Evolutionary conservation across 2,888 invertebrate species (phyloP), one percentile per base, ranked within the genome.

Genomic region (Argyra leucocephala): DNA sequence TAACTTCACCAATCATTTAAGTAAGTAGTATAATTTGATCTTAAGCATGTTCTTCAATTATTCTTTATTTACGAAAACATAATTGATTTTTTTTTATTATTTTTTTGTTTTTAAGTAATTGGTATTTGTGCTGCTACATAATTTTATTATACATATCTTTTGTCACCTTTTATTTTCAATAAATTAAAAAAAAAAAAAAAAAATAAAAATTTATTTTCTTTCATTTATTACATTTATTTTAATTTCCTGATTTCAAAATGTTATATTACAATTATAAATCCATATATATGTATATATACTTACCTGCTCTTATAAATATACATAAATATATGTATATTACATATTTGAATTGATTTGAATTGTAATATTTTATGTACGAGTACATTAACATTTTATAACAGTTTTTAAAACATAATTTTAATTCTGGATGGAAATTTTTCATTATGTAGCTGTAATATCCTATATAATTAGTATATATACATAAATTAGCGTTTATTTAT

Each of bases 381-480:
- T 48, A 48, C 48, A 48, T 48, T 48, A 15, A 48, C 48, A 48
- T 48, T 48, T 48, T 48, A 48, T 48, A 48, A 48, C 48, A 48
- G 48, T 48, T 48, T 48, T 48, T 48, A n/a, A n/a, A n/a, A n/a
- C n/a, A n/a, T n/a, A n/a, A n/a, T n/a, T n/a, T n/a, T n/a, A n/a
- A n/a, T n/a, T n/a, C n/a, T n/a, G n/a, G n/a, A n/a, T n/a, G n/a
- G n/a, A n/a, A n/a, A n/a, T n/a, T n/a, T n/a, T n/a, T n/a, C n/a
- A n/a, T n/a, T 31, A 31, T 48, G 48, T 48, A 48, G 18, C 12
- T 48, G 48, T 48, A 48, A 48, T 48, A 18, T 48, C 48, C 48
- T 48, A 48, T 48, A 48, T 48, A 48, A 48, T 3, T 18, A 31
- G 12, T 4, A 31, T 31, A 10, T n/a, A n/a, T n/a, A n/a, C n/a